A percentile compares a stretch with the other conserved stretches of the same genome.
phyloP scores from a whole-genome alignment of 2,888 invertebrate genomes.

The Dorcus hopei region DNA sequence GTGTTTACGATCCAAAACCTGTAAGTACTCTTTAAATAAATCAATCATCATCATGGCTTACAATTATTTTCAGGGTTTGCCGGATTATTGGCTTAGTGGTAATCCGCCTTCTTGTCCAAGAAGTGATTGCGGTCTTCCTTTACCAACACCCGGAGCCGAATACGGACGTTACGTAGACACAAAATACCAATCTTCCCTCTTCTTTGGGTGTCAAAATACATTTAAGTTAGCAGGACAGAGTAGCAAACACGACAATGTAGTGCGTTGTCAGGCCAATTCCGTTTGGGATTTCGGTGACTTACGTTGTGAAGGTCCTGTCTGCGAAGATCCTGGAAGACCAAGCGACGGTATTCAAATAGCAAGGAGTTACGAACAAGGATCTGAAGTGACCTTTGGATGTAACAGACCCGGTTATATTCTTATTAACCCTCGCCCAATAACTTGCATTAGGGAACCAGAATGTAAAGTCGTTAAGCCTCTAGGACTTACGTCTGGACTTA shows the following conservation, averaged over 20 bases:
- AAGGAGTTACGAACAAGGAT: conserved; percentile 82
- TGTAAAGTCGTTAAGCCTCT: conserved; percentile 90
- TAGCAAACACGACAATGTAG: conserved; percentile 85
- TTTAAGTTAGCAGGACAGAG: conserved; percentile 93
- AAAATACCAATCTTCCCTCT: conserved; percentile 88
- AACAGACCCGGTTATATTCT: conserved; percentile 89
- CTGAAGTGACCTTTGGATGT: conserved; percentile 88
- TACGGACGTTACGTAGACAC: conserved; percentile 87
- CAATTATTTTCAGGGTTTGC: conserved; percentile 63
- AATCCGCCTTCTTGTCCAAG: conserved; percentile 82
- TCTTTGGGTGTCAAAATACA: conserved; percentile 94
- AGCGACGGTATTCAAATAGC: conserved; percentile 87
- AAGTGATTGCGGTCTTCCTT: conserved; percentile 86
- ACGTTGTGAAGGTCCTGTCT: conserved; percentile 94
- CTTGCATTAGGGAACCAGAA: conserved; percentile 88
- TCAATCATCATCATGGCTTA: neutral
- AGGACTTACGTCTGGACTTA: conserved; percentile 85
- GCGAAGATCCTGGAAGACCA: conserved; percentile 92
- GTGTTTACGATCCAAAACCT: conserved; percentile 91
- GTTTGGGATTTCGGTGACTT: conserved; percentile 98
- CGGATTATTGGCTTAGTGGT: conserved; percentile 90
- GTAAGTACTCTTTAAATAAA: conserved; percentile 46
- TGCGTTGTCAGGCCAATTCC: conserved; percentile 86
- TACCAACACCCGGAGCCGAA: conserved; percentile 89
- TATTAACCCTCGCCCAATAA: conserved; percentile 86